A percentile compares a stretch with the other conserved stretches of the same genome.
Evolutionary conservation across 2,888 invertebrate species (phyloP).

Genomic region (Nemapogon koenigi): DNA sequence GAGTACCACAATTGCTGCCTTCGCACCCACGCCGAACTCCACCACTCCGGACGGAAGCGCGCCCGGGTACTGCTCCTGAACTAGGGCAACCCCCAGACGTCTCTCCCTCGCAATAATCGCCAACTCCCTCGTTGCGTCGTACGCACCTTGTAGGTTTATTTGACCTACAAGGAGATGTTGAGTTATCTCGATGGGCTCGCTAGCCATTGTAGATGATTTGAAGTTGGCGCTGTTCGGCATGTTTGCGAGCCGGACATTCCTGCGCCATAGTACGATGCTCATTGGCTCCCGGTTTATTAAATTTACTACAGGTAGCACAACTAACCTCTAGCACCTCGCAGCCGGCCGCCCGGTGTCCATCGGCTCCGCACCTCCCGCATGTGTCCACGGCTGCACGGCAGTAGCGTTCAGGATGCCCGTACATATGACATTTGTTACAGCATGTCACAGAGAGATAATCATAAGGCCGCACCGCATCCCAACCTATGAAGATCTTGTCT

Average conservation of each 20-base stretch:
- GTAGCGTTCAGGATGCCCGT: constrained; percentile 23
- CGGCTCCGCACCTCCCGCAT: constrained; percentile 19
- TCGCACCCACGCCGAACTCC: constrained; percentile 11
- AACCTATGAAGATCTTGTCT: constrained; percentile 13
- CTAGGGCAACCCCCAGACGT: constrained; percentile 17
- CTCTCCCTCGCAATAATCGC: constrained; percentile 13
- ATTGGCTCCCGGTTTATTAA: constrained; percentile 10
- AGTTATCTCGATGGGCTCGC: not conserved
- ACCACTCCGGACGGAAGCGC: not conserved
- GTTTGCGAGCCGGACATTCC: constrained; percentile 15
- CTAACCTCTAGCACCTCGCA: constrained; percentile 6
- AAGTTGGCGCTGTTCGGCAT: constrained; percentile 14
- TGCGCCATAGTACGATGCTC: constrained; percentile 14
- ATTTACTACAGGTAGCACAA: constrained; percentile 21
- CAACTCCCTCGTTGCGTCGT: constrained; percentile 17
- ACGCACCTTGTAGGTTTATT: constrained; percentile 17
- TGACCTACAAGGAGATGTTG: constrained; percentile 18
- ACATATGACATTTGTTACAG: constrained; percentile 23
- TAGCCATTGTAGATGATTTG: constrained; percentile 13
- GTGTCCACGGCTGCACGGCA: constrained; percentile 13
- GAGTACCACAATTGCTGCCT: constrained; percentile 15
- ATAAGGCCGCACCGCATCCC: constrained; percentile 13
- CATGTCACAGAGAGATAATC: constrained; percentile 16
- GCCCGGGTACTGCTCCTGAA: constrained; percentile 20
- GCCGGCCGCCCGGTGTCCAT: constrained; percentile 12